These are phyloP conservation scores for Scyliorhinus canicula DNA, from an alignment of 2,797 vertebrate genomes.

Conservation along the genomic window DNA sequence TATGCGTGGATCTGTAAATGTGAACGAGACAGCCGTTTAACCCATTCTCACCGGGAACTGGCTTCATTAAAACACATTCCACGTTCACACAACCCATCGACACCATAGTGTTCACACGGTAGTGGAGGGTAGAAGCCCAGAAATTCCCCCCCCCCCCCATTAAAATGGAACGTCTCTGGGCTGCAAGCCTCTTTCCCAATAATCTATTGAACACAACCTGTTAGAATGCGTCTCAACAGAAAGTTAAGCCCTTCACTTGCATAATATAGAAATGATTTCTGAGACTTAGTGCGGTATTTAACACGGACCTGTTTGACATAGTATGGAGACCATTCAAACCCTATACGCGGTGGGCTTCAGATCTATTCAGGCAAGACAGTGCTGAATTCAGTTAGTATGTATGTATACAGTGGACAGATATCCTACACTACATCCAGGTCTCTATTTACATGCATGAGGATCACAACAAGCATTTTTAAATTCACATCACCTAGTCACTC, in stretches of 20 bases:
- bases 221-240: no score
- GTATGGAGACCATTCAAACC: no score
- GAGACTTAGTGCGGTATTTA: no score
- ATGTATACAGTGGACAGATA: neutral
- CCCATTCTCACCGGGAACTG: no score
- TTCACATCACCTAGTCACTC: neutral
- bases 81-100: neutral
- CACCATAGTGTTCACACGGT: neutral
- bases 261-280: no score
- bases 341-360: neutral
- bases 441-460: neutral
- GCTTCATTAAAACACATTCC: neutral
- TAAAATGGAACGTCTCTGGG: no score
- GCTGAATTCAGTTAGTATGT: neutral
- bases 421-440: neutral
- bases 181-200: no score
- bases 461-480: neutral
- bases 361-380: neutral
- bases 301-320: no score
- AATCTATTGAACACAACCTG: no score
- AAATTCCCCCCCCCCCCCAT: no score
- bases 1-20: conserved; percentile 63
- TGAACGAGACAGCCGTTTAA: neutral
- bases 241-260: no score
- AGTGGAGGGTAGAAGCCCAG: no score